These are phyloP conservation scores for Perdita meconis DNA, from an alignment of 2,888 invertebrate genomes.

Conservation along the genomic window DNA sequence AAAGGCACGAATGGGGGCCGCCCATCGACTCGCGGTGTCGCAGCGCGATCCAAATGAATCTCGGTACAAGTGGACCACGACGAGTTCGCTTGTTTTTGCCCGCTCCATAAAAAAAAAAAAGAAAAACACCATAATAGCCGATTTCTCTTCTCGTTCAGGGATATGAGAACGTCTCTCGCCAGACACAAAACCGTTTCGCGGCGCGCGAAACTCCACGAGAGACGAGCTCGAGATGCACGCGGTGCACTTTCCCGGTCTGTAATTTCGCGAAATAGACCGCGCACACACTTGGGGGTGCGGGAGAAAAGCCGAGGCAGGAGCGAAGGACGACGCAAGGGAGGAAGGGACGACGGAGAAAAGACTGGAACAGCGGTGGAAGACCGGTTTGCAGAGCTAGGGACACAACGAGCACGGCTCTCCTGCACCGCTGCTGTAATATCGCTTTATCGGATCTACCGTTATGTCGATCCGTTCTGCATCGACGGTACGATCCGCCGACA, in stretches of 20 bases:
- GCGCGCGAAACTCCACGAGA: constrained; percentile 36
- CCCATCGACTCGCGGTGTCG: not conserved
- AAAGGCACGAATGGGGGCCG: not conserved
- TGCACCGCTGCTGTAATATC: constrained; percentile 64
- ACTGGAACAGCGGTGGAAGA: constrained; percentile 24
- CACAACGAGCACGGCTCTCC: constrained; percentile 35
- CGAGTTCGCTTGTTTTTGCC: not conserved
- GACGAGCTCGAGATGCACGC: constrained; percentile 33
- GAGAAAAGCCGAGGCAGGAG: not conserved
- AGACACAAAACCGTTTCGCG: constrained; percentile 21
- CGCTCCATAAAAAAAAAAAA: not conserved
- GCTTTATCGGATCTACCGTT: constrained; percentile 77
- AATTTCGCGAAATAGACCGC: constrained; percentile 62
- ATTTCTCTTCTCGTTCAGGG: constrained; percentile 7
- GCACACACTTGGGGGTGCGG: not conserved
- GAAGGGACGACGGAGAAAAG: not conserved
- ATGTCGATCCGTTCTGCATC: constrained; percentile 76
- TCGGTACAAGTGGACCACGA: constrained; percentile 7
- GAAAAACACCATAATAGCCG: constrained; percentile 2
- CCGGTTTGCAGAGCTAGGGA: constrained; percentile 39
- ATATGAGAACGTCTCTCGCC: constrained; percentile 1
- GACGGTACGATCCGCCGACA: constrained; percentile 55
- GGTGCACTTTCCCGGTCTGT: constrained; percentile 33
- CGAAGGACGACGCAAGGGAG: not conserved
- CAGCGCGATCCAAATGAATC: not conserved